Base-by-base conservation (phyloP, 2,888 invertebrate species). In the Nephrocerus scutellatus region DNA sequence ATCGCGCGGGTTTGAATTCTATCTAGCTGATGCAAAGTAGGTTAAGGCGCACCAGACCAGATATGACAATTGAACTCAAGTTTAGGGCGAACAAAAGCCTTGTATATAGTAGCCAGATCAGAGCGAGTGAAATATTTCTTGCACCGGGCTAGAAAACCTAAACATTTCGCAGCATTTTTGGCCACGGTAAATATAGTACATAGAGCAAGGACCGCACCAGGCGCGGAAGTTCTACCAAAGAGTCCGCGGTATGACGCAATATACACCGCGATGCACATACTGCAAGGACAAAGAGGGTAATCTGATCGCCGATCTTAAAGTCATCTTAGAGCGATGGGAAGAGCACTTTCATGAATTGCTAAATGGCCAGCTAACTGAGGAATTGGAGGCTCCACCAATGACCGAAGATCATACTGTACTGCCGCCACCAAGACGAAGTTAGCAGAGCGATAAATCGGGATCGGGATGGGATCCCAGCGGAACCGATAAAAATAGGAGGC, bases 241-340 rank as follows among this genome's bases (percentile, higher is more conserved):
- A n/a, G n/a, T n/a, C n/a, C 25, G 25, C 13, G 25, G 22, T 10
- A 34, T 34, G 19, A 24, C 25, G 34, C 25, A 19, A 25, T 34
- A 34, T 13, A 18, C 18, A 34, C 18, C 34, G 9, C 18, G 18
- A 12, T 22, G 34, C 19, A 34, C 34, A 34, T 34, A 24, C 18
- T 25, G 25, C 18, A 25, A 34, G 34, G 25, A 34, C n/a, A 22
- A 10, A 16, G 34, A 34, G 18, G 34, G 14, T 22, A 34, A 34
- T 34, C 25, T 34, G 34, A 34, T 24, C 25, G 25, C 18, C 24
- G 32, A 32, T 22, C 22, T n/a, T n/a, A n/a, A n/a, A 28, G 30
- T 8, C 30, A 30, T 30, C 9, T 19, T 30, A 19, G 30, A 30
- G n/a, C 16, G 29, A 29, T 29, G 29, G 29, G 29, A 29, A 6